Evolutionary conservation across 2,797 vertebrate species (phyloP).

Genomic region (Peromyscus nudipes): DNA sequence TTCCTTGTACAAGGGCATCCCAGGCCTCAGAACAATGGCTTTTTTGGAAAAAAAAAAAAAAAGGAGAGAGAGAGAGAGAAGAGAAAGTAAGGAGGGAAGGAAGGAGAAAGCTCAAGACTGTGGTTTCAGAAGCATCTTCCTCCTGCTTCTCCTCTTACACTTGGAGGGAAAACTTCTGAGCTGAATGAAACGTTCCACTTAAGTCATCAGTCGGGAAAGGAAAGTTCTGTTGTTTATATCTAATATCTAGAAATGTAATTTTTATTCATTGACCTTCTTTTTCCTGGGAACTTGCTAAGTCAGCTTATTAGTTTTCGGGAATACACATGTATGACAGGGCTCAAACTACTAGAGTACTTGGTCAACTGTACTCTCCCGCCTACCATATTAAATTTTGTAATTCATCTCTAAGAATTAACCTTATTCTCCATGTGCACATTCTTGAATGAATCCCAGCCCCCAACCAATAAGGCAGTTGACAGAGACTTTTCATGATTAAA

Average conservation of each 20-base stretch:
- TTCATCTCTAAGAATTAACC: constrained; percentile 17
- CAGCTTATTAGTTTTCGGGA: not conserved
- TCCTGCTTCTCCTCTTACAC: not conserved
- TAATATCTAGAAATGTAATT: not conserved
- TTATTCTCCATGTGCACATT: constrained; percentile 50
- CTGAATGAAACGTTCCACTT: not conserved
- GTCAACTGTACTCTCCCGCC: not conserved
- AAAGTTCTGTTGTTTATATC: not conserved
- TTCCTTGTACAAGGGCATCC: not conserved
- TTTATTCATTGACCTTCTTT: not conserved
- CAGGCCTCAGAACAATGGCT: not conserved
- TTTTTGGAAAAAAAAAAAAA: not conserved
- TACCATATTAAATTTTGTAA: constrained; percentile 1
- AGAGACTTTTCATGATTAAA: not conserved
- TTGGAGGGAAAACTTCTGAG: not conserved
- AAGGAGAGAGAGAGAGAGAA: not conserved
- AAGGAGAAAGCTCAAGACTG: not conserved
- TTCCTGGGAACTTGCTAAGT: constrained; percentile 2
- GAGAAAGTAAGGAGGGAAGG: too few relatives aligned
- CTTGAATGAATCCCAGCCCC: not conserved
- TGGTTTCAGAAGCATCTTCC: not conserved
- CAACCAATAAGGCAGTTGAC: not conserved
- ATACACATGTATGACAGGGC: not conserved
- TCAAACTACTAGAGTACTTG: not conserved
- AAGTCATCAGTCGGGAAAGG: not conserved